Percentiles rank a stretch among this genome's conserved stretches.
Evolutionary conservation across 2,888 invertebrate species (phyloP).

Genomic region (Pollenia griseotomentosa): DNA sequence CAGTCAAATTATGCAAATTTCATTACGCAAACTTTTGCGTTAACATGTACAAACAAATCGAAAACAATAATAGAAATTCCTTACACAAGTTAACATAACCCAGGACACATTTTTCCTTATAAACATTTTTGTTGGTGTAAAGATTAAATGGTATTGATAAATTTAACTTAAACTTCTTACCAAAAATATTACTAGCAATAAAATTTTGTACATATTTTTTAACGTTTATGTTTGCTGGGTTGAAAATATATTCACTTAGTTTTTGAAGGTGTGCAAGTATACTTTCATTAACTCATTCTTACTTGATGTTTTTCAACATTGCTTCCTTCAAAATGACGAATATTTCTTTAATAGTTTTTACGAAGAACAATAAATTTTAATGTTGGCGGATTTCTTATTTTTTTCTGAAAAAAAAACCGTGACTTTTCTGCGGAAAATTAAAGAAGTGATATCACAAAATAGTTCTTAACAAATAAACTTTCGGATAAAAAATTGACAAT

Average conservation of each 20-base stretch:
- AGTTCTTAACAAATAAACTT: too few species aligned
- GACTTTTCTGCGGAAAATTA: too few species aligned
- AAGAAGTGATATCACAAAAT: too few species aligned
- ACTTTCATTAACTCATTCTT: constrained; percentile 39
- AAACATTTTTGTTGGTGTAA: too few species aligned
- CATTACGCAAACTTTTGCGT: constrained; percentile 83
- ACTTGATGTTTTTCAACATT: constrained; percentile 14
- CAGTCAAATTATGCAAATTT: constrained; percentile 84
- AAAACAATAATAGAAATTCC: constrained; percentile 63
- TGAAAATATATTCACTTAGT: background rate
- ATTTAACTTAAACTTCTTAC: too few species aligned
- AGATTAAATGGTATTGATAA: too few species aligned
- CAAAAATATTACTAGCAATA: too few species aligned
- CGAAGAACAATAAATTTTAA: too few species aligned
- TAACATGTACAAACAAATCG: constrained; percentile 70
- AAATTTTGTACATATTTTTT: too few species aligned
- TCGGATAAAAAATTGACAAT: too few species aligned
- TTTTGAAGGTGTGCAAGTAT: background rate
- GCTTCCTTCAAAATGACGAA: constrained; percentile 57
- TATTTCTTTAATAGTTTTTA: constrained; percentile 45
- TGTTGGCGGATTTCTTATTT: too few species aligned
- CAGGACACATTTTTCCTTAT: background rate
- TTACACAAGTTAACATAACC: background rate
- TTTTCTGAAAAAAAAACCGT: too few species aligned
- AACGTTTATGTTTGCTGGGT: constrained; percentile 10